These are phyloP conservation scores for Nephrotoma appendiculata DNA, from an alignment of 2,888 invertebrate species.

Conservation along the genomic window DNA sequence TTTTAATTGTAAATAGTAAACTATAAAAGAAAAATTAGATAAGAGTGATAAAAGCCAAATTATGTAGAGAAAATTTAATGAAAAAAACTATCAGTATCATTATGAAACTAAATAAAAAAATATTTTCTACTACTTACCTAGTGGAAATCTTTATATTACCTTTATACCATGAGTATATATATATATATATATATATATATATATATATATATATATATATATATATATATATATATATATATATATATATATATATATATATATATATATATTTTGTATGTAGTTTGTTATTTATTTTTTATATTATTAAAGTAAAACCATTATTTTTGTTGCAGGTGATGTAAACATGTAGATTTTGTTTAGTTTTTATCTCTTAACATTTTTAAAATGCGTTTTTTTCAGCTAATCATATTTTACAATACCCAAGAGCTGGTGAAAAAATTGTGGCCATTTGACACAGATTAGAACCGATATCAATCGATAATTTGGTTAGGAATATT, in stretches of 20 bases:
- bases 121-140: neutral
- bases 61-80: neutral
- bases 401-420: no score
- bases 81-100: neutral
- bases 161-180: neutral
- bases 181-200: no score
- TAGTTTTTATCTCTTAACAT: neutral
- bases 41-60: neutral
- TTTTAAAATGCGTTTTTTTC: no score
- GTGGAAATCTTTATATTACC: neutral
- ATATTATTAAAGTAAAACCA: neutral
- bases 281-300: neutral
- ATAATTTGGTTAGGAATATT: no score
- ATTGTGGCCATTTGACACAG: no score
- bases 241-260: no score
- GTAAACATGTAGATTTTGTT: neutral
- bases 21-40: neutral
- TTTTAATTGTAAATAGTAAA: neutral
- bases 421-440: no score
- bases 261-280: neutral
- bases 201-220: no score
- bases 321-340: neutral
- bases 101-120: neutral
- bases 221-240: no score
- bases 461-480: no score